A percentile compares a stretch with the other conserved stretches of the same genome.
Evolutionary conservation across 2,797 vertebrate genomes (phyloP).

Genomic region (Aeoliscus strigatus): DNA sequence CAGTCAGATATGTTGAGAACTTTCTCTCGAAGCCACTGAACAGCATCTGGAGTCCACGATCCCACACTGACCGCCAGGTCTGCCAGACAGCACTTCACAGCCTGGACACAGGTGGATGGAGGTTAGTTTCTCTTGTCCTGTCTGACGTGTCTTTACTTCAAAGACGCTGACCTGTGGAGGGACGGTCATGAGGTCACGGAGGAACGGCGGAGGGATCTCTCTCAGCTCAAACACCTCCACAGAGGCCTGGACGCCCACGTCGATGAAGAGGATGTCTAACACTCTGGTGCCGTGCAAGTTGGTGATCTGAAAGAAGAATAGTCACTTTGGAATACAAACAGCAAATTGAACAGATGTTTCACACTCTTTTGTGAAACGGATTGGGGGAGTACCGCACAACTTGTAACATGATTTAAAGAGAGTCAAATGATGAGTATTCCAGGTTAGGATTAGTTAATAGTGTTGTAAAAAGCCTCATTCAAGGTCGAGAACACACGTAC

Average conservation of each 20-base stretch:
- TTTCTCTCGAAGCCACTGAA: conserved; percentile 89
- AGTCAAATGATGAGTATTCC: no score
- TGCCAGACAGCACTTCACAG: conserved; percentile 87
- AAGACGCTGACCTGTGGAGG: conserved; percentile 85
- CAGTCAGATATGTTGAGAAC: conserved; percentile 84
- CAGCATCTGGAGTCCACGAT: conserved; percentile 92
- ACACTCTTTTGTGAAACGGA: no score
- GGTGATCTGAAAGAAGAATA: conserved; percentile 78
- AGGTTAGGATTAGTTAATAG: no score
- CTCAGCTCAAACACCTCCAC: conserved; percentile 90
- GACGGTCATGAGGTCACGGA: conserved; percentile 81
- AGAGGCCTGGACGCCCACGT: conserved; percentile 85
- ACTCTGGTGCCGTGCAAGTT: conserved; percentile 90
- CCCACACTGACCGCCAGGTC: conserved; percentile 82
- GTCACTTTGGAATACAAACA: no score
- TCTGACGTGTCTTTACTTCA: not conserved
- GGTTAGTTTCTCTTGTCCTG: not conserved
- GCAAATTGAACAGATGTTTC: no score
- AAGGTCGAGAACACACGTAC: no score
- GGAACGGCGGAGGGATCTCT: conserved; percentile 84
- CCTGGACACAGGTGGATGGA: conserved; percentile 65
- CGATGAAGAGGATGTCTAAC: conserved; percentile 88
- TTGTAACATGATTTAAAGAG: no score
- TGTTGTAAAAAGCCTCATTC: no score
- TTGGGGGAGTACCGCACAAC: no score